These are phyloP conservation scores for Sinocyclocheilus anshuiensis DNA, from an alignment of 2,113 vertebrate species.

Conservation along the genomic window DNA sequence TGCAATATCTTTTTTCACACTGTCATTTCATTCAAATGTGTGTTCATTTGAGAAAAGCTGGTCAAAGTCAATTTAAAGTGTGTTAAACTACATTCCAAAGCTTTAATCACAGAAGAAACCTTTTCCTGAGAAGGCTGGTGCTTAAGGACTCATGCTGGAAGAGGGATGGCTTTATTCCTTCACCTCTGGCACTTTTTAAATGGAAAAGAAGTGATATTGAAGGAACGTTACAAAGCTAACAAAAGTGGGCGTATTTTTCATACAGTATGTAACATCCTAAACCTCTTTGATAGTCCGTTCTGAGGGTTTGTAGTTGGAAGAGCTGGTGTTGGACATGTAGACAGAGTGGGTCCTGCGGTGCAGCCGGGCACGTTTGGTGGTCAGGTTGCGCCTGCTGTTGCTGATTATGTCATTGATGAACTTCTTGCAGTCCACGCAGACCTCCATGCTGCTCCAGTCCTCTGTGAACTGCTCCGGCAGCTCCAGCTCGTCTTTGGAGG, in stretches of 20 bases:
- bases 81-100: conserved; percentile 39
- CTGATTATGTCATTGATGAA: conserved; percentile 96
- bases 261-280: conserved; percentile 66
- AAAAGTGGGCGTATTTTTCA: not conserved
- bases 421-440: conserved; percentile 96
- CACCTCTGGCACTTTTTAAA: conserved; percentile 48
- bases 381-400: conserved; percentile 88
- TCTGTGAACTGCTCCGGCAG: conserved; percentile 92
- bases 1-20: not conserved
- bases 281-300: conserved; percentile 93
- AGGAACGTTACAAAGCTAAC: conserved; percentile 14
- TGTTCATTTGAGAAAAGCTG: conserved; percentile 34
- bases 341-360: conserved; percentile 94
- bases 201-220: conserved; percentile 1
- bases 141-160: conserved; percentile 39
- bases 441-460: conserved; percentile 95
- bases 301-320: conserved; percentile 83
- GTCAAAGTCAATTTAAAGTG: conserved; percentile 31
- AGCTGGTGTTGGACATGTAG: conserved; percentile 82
- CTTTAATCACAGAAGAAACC: conserved; percentile 37
- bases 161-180: conserved; percentile 13
- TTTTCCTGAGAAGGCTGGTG: conserved; percentile 53
- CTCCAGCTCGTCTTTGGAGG: conserved; percentile 79
- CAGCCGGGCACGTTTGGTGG: conserved; percentile 88
- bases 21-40: not conserved